Evolutionary conservation across 2,113 vertebrate genomes (phyloP).

Genomic region (Rhea pennata): DNA sequence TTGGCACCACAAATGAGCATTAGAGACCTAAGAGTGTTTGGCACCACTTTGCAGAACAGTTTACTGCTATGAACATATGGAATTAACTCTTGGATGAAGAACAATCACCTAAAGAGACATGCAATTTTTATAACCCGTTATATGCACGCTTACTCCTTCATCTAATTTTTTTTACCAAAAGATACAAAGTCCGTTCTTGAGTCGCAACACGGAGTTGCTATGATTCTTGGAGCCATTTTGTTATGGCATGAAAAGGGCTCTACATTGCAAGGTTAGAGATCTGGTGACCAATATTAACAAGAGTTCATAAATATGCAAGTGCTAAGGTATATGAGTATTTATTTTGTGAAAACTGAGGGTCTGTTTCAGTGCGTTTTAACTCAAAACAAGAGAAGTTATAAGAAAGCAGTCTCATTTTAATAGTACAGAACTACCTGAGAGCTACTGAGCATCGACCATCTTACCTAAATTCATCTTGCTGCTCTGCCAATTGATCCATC

Average conservation of each 20-base stretch:
- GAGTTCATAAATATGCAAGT: not conserved
- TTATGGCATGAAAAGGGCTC: not conserved
- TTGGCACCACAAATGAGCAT: not conserved
- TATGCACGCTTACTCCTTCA: not conserved
- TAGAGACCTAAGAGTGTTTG: not conserved
- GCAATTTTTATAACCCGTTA: not conserved
- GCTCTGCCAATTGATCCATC: conserved; percentile 86
- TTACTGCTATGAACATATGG: not conserved
- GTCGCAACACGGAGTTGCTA: not conserved
- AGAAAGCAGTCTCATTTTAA: not conserved
- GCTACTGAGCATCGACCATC: not conserved
- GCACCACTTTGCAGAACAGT: accelerated
- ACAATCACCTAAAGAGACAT: not conserved
- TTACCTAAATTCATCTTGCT: conserved; percentile 93
- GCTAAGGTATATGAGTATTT: not conserved
- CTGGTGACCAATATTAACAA: not conserved
- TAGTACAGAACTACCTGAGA: not conserved
- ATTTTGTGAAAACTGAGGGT: not conserved
- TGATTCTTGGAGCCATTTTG: not conserved
- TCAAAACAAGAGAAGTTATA: not conserved
- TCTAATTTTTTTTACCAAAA: not conserved
- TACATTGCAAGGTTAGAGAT: not conserved
- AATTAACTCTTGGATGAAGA: not conserved
- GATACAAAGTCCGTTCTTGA: not conserved
- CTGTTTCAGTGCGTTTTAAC: not conserved